These are phyloP conservation scores for Liasis olivaceus DNA, from an alignment of 2,797 vertebrate species.

Conservation along the genomic window DNA sequence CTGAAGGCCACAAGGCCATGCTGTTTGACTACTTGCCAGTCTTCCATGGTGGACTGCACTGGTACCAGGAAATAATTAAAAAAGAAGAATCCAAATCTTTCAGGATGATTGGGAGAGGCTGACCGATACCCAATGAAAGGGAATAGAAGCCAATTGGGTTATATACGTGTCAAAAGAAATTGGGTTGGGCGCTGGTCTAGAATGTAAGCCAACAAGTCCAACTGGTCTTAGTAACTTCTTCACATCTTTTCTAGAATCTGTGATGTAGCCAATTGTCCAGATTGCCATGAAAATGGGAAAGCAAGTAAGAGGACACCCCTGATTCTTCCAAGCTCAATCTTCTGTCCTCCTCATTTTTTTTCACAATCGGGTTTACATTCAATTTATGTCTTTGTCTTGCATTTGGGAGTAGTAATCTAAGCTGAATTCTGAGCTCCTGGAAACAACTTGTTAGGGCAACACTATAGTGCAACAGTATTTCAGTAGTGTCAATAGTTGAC, in stretches of 20 bases:
- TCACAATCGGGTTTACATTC: background rate
- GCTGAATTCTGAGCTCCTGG: conserved; percentile 1
- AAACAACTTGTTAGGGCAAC: background rate
- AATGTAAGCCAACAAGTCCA: conserved; percentile 31
- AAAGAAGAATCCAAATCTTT: background rate
- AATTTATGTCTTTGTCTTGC: background rate
- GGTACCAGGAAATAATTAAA: background rate
- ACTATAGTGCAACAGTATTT: background rate
- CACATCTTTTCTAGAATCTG: background rate
- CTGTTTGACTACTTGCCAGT: background rate
- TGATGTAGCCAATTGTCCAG: background rate
- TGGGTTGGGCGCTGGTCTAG: conserved; percentile 11
- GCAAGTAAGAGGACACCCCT: background rate
- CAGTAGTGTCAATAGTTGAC: background rate
- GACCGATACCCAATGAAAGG: background rate
- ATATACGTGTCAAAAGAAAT: conserved; percentile 1
- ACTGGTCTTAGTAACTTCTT: background rate
- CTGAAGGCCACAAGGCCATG: background rate
- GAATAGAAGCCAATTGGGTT: background rate
- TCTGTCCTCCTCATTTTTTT: background rate
- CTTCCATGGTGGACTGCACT: background rate
- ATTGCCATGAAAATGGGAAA: conserved; percentile 5
- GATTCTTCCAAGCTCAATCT: background rate
- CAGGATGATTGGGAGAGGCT: background rate
- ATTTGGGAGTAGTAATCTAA: conserved; percentile 10